A percentile compares a stretch with the other conserved stretches of the same genome.
Conservation (phyloP, 2,888 invertebrate genomes). For the Noctua janthe region DNA sequence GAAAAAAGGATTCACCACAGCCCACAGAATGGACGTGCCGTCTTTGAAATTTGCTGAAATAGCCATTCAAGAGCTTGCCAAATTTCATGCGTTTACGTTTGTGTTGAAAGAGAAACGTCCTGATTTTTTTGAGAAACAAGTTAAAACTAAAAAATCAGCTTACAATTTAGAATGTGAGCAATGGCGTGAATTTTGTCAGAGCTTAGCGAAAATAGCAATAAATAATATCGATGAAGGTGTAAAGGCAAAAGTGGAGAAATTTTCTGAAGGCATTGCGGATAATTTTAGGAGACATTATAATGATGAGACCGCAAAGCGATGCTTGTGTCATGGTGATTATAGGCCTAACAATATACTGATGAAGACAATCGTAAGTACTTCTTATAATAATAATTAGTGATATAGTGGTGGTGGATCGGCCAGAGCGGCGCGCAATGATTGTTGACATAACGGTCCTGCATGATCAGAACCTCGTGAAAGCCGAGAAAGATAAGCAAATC, state of each 20-base stretch:
- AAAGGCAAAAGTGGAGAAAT: slow-evolving; percentile 64
- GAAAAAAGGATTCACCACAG: slow-evolving; percentile 73
- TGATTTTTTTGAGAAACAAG: slow-evolving; percentile 71
- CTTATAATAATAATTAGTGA: not conserved
- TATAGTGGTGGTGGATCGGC: too few species aligned
- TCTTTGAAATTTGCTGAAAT: slow-evolving; percentile 74
- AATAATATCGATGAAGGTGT: slow-evolving; percentile 63
- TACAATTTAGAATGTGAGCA: slow-evolving; percentile 64
- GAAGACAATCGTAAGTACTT: slow-evolving; percentile 75
- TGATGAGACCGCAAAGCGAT: slow-evolving; percentile 64
- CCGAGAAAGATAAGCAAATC: too few species aligned
- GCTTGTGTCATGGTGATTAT: slow-evolving; percentile 81
- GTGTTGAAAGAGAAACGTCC: slow-evolving; percentile 71
- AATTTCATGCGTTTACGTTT: slow-evolving; percentile 78
- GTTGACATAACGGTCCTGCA: too few species aligned
- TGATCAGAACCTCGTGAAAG: too few species aligned
- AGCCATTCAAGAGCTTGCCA: slow-evolving; percentile 77
- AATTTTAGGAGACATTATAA: slow-evolving; percentile 66
- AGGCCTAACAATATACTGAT: slow-evolving; percentile 79
- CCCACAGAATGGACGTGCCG: slow-evolving; percentile 73
- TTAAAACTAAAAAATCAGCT: slow-evolving; percentile 64
- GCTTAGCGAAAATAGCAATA: slow-evolving; percentile 60
- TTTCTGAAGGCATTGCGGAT: slow-evolving; percentile 58
- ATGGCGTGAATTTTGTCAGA: slow-evolving; percentile 65
- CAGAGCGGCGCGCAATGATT: too few species aligned